Percentiles rank a stretch among this genome's conserved stretches.
Evolutionary conservation across 2,113 vertebrate genomes (phyloP).

Genomic region (Tympanuchus pallidicinctus): DNA sequence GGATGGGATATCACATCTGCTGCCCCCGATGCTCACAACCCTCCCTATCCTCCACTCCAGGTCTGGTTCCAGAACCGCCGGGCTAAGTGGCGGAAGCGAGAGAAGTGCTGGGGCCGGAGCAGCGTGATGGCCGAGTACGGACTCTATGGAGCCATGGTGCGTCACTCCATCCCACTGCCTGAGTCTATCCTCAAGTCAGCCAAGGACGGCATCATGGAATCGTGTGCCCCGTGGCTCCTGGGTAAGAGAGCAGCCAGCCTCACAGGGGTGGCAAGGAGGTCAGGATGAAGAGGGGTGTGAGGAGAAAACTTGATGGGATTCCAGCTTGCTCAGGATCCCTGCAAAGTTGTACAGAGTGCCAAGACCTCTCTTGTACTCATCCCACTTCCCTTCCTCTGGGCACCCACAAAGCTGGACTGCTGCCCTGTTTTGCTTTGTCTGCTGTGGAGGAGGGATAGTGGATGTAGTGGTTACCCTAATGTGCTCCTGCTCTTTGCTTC

Average conservation of each 20-base stretch:
- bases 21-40: accelerated
- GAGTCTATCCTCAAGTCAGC: conserved; percentile 99
- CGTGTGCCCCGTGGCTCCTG: conserved; percentile 97
- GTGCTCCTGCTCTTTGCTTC: conserved; percentile 45
- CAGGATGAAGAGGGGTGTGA: background rate
- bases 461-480: background rate
- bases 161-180: conserved; percentile 96
- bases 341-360: background rate
- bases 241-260: conserved; percentile 83
- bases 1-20: background rate
- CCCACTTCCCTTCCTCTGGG: background rate
- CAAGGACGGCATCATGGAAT: conserved; percentile 99
- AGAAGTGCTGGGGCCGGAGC: conserved; percentile 99
- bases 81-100: conserved; percentile 98
- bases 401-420: background rate
- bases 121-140: conserved; percentile 99
- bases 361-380: background rate
- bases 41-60: conserved; percentile 64
- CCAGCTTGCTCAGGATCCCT: background rate
- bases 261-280: background rate
- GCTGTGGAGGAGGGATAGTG: background rate
- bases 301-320: background rate
- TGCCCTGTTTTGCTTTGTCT: background rate
- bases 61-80: conserved; percentile 99
- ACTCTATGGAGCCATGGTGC: conserved; percentile 97